These are phyloP conservation scores for Eristalis intricaria DNA, from an alignment of 2,888 invertebrate species.

Conservation along the genomic window DNA sequence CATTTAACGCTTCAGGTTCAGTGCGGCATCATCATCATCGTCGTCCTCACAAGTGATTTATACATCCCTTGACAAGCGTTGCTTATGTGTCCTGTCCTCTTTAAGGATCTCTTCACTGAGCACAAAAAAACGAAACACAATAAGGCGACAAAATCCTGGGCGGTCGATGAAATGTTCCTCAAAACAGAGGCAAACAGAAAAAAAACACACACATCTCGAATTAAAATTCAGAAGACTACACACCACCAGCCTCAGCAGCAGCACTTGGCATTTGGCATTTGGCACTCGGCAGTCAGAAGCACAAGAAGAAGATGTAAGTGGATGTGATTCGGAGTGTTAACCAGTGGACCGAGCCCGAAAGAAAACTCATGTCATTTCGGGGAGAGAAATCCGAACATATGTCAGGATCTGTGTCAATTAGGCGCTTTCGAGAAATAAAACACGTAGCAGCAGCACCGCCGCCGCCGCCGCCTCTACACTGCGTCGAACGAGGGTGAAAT, in stretches of 20 bases:
- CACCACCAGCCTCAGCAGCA: neutral
- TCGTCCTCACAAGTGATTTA: constrained; percentile 46
- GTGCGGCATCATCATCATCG: constrained; percentile 38
- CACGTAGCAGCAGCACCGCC: constrained; percentile 23
- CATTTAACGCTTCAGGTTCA: constrained; percentile 76
- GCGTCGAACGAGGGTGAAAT: constrained; percentile 55
- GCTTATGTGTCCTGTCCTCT: constrained; percentile 33
- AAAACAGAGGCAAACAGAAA: constrained; percentile 4
- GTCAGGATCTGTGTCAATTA: constrained; percentile 72
- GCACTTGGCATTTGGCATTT: constrained; percentile 11
- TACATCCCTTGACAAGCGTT: constrained; percentile 58
- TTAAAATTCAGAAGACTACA: constrained; percentile 67
- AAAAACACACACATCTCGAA: constrained; percentile 21
- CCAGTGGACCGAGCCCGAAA: constrained; percentile 50
- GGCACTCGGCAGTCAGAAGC: neutral
- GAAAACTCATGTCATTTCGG: constrained; percentile 50
- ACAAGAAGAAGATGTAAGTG: constrained; percentile 45
- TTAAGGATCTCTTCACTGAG: constrained; percentile 34
- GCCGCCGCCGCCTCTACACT: constrained; percentile 18
- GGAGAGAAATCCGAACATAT: constrained; percentile 66
- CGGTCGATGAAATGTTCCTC: constrained; percentile 58
- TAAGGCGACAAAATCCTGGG: constrained; percentile 68
- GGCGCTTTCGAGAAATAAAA: constrained; percentile 68
- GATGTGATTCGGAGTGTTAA: constrained; percentile 59
- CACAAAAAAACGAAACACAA: constrained; percentile 30